Conservation (phyloP, 2,113 vertebrate species). For the Bathybates hornii region DNA sequence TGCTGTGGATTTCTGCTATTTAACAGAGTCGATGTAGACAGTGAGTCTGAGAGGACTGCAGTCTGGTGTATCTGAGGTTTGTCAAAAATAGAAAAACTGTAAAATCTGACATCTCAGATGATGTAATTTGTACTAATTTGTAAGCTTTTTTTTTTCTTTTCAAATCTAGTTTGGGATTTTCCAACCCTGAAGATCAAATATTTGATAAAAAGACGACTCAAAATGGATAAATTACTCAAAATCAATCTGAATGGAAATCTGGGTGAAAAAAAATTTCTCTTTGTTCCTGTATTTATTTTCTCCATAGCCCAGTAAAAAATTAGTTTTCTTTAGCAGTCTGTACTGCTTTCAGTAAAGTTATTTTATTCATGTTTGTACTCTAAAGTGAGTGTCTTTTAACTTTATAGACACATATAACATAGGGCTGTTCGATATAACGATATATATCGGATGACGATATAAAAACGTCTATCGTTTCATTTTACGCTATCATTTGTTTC, state of each 20-base stretch:
- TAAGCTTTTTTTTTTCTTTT: neutral
- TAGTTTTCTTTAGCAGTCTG: neutral
- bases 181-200: neutral
- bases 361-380: neutral
- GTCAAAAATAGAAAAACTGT: neutral
- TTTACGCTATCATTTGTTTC: too few species aligned
- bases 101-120: neutral
- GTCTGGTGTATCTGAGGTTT: neutral
- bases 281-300: neutral
- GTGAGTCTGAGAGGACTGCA: neutral
- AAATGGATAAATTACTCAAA: neutral
- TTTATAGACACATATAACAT: neutral
- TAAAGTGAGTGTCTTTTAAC: neutral
- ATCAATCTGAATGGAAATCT: neutral
- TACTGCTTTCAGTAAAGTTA: neutral
- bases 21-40: slow-evolving; percentile 11
- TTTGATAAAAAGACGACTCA: neutral
- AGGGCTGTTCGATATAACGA: too few species aligned
- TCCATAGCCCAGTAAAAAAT: neutral
- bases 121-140: neutral
- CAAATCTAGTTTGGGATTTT: neutral
- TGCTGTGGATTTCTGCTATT: slow-evolving; percentile 25
- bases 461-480: too few species aligned
- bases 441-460: too few species aligned
- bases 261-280: neutral